Conservation (phyloP, 1,140 invertebrate species). For the Antheraea mylitta region DNA sequence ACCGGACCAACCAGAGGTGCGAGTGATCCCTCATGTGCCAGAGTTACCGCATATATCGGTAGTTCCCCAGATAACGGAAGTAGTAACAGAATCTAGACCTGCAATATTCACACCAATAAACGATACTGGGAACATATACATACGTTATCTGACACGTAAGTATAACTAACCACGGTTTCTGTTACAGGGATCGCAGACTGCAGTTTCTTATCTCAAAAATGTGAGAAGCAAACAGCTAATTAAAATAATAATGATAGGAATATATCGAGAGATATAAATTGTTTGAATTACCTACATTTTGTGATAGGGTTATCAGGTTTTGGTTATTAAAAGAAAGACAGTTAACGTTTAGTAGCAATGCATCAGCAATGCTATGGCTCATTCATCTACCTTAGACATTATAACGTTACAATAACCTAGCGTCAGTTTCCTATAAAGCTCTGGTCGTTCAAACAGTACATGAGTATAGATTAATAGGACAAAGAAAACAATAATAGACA, state of each 20-base stretch:
- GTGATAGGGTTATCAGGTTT: neutral
- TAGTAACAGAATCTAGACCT: slow-evolving; percentile 28
- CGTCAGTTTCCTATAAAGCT: no score
- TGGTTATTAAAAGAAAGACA: neutral
- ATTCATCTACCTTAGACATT: no score
- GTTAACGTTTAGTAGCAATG: no score
- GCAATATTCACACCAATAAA: slow-evolving; percentile 39
- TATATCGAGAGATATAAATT: no score
- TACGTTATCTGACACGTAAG: slow-evolving; percentile 72
- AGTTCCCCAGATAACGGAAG: slow-evolving; percentile 13
- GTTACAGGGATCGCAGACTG: neutral
- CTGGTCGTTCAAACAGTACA: no score
- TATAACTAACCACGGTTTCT: slow-evolving; percentile 18
- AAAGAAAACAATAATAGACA: no score
- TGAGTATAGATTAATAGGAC: no score
- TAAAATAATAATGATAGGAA: no score
- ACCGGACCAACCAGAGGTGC: slow-evolving; percentile 9
- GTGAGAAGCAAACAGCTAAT: no score
- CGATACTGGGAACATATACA: slow-evolving; percentile 58
- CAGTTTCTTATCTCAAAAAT: neutral
- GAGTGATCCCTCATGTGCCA: slow-evolving; percentile 10
- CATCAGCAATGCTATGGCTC: no score
- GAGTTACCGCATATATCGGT: slow-evolving; percentile 13
- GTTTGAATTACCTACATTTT: neutral
- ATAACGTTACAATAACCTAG: no score